Percentiles rank a stretch among this genome's conserved stretches.
These are phyloP conservation scores for Ichneumon xanthorius DNA, from an alignment of 2,888 invertebrate genomes.

Conservation along the genomic window DNA sequence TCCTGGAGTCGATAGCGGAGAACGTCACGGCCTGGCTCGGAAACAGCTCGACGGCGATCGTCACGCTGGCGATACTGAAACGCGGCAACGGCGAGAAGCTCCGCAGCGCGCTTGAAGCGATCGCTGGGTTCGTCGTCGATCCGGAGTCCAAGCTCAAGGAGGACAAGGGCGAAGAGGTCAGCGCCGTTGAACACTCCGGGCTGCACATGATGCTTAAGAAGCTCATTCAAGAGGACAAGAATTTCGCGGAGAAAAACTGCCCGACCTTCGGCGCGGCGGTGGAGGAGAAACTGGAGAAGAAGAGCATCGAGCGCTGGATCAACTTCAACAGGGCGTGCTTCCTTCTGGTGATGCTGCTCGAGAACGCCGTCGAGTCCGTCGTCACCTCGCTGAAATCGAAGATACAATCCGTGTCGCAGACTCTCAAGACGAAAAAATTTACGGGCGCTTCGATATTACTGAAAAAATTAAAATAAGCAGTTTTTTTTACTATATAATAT, in stretches of 20 bases:
- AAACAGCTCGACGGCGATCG: constrained; percentile 88
- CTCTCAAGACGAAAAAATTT: constrained; percentile 86
- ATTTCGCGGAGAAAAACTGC: constrained; percentile 81
- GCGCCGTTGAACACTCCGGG: constrained; percentile 90
- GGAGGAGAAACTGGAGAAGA: constrained; percentile 85
- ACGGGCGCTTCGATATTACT: constrained; percentile 89
- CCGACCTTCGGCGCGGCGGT: constrained; percentile 87
- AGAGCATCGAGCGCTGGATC: constrained; percentile 88
- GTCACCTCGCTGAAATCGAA: constrained; percentile 85
- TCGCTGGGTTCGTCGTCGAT: constrained; percentile 85
- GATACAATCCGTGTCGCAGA: constrained; percentile 84
- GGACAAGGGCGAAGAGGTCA: constrained; percentile 81
- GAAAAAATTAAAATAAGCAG: constrained; percentile 83
- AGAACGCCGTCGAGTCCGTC: constrained; percentile 86
- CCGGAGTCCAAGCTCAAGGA: constrained; percentile 87
- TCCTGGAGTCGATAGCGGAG: constrained; percentile 87
- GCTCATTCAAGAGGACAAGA: constrained; percentile 89
- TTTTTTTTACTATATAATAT: constrained; percentile 20
- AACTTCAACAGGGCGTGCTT: constrained; percentile 92
- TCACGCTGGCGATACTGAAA: constrained; percentile 90
- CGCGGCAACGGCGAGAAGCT: constrained; percentile 86
- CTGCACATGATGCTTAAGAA: constrained; percentile 92
- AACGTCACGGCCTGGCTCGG: constrained; percentile 90
- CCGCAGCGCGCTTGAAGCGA: constrained; percentile 84
- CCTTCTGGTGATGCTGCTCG: constrained; percentile 89